Conservation (phyloP, 1,140 invertebrate species). For the Habropoda laboriosa region DNA sequence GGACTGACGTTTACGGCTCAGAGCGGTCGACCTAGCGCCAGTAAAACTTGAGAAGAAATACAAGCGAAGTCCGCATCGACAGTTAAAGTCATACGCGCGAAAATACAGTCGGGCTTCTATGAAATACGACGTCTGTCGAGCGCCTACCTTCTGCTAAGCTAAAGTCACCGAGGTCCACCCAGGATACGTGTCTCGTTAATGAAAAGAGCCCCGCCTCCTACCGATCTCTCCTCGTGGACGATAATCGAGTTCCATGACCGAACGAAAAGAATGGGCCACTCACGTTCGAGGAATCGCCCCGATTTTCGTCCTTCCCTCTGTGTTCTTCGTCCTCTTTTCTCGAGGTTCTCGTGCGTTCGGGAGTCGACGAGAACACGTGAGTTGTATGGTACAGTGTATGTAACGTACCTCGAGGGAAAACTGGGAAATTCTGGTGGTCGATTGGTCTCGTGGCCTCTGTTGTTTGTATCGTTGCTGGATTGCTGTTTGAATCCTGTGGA, state of each 20-base stretch:
- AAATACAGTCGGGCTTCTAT: conserved; percentile 75
- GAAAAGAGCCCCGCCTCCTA: conserved; percentile 55
- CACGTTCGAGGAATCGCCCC: not conserved
- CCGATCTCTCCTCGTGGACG: conserved; percentile 16
- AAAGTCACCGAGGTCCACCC: conserved; percentile 53
- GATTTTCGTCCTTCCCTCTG: not conserved
- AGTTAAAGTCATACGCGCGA: conserved; percentile 79
- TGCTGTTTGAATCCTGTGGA: too few species aligned
- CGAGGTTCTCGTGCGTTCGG: too few species aligned
- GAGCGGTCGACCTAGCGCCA: conserved; percentile 73
- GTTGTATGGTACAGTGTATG: too few species aligned
- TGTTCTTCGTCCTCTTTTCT: too few species aligned
- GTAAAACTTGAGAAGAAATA: conserved; percentile 78
- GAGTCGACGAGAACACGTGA: too few species aligned
- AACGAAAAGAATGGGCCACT: not conserved
- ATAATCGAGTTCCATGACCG: conserved; percentile 48
- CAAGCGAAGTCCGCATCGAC: conserved; percentile 75
- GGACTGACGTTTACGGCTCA: conserved; percentile 73
- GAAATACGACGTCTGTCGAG: conserved; percentile 71
- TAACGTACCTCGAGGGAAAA: too few species aligned
- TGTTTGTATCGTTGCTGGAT: too few species aligned
- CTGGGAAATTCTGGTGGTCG: too few species aligned
- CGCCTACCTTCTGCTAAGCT: conserved; percentile 46
- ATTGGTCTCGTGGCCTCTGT: too few species aligned
- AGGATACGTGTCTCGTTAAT: conserved; percentile 66